These are phyloP conservation scores for Centrocercus urophasianus DNA, from an alignment of 2,113 vertebrate species.

Conservation along the genomic window DNA sequence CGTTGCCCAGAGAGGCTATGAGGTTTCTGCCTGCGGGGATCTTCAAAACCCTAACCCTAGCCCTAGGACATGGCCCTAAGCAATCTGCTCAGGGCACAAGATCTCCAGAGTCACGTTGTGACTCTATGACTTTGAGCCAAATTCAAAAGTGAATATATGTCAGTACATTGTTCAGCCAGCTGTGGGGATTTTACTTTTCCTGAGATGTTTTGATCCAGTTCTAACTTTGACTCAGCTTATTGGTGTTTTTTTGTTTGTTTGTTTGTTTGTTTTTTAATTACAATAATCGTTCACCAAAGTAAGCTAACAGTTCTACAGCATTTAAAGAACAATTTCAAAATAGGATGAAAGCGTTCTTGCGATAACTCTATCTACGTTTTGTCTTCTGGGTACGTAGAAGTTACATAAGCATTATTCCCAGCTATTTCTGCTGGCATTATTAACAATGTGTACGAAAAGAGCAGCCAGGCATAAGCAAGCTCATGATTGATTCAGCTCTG, in stretches of 20 bases:
- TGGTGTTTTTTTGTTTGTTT: accelerated
- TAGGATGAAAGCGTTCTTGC: neutral
- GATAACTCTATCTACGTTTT: neutral
- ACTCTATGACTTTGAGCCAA: neutral
- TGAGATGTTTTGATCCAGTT: neutral
- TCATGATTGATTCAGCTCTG: slow-evolving; percentile 33
- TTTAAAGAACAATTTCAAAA: neutral
- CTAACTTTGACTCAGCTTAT: neutral
- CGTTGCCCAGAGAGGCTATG: neutral
- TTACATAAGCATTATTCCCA: neutral
- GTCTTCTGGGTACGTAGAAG: neutral
- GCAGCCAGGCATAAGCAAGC: neutral
- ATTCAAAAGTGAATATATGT: neutral
- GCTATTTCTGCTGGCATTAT: neutral
- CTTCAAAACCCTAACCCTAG: neutral
- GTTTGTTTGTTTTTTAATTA: neutral
- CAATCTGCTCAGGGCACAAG: neutral
- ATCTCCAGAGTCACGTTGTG: neutral
- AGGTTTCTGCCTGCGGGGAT: neutral
- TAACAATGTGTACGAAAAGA: neutral
- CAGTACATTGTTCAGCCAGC: neutral
- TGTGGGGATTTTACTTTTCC: neutral
- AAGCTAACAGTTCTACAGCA: neutral
- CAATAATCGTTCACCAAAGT: neutral
- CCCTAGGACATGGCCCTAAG: neutral